phyloP scores from a whole-genome alignment of 2,113 vertebrate species.

The Grammomys surdaster region DNA sequence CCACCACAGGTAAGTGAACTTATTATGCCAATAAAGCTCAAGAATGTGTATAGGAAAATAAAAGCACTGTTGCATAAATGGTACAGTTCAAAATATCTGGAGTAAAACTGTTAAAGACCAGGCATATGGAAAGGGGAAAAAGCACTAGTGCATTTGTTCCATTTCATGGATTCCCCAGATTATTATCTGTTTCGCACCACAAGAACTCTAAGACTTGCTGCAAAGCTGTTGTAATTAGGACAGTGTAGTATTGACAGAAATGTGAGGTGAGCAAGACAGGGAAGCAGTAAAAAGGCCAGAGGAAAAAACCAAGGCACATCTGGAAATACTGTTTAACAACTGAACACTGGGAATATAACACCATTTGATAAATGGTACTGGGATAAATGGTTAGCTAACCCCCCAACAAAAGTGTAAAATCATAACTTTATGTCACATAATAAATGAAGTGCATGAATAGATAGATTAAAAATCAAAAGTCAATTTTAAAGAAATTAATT shows the following conservation, averaged over 20 bases:
- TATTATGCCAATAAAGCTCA: not conserved
- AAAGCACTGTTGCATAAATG: not conserved
- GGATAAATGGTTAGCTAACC: not conserved
- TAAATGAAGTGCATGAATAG: not conserved
- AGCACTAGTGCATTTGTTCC: not conserved
- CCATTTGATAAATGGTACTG: not conserved
- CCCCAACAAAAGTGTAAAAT: not conserved
- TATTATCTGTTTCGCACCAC: not conserved
- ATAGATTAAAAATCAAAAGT: slow-evolving; percentile 16
- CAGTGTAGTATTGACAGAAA: not conserved
- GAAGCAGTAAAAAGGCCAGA: not conserved
- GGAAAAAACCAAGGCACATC: not conserved
- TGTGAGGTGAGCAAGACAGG: not conserved
- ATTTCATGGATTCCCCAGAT: not conserved
- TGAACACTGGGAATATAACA: not conserved
- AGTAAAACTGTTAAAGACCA: not conserved
- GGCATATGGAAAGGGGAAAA: not conserved
- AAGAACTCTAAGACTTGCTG: not conserved
- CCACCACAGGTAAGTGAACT: not conserved
- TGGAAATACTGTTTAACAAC: slow-evolving; percentile 32
- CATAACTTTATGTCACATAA: not conserved
- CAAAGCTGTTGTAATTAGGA: not conserved
- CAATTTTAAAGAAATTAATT: not conserved
- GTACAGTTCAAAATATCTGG: not conserved
- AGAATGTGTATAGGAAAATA: not conserved